phyloP scores from a whole-genome alignment of 2,797 vertebrate species.

The Hafferia zeledoni region DNA sequence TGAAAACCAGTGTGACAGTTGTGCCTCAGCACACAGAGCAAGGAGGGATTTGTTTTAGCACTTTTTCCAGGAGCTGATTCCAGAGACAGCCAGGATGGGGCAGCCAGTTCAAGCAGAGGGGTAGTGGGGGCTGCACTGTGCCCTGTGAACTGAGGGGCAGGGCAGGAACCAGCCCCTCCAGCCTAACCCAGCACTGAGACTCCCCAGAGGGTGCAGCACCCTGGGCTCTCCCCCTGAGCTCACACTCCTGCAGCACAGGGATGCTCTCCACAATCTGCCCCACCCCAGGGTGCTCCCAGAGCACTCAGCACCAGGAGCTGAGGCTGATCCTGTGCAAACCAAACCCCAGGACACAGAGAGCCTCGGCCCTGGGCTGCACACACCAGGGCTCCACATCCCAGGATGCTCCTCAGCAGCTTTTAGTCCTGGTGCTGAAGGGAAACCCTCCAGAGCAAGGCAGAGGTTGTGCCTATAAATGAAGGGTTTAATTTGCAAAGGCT shows the following conservation, averaged over 20 bases:
- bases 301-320: rapidly evolving
- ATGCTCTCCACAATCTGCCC: not conserved
- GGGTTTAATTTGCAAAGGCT: not conserved
- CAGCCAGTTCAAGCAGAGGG: not conserved
- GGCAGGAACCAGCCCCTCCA: not conserved
- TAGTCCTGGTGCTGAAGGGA: not conserved
- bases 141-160: not conserved
- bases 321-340: not conserved
- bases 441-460: conserved; percentile 12
- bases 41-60: not conserved
- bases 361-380: not conserved
- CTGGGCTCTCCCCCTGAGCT: not conserved
- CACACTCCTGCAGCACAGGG: not conserved
- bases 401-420: conserved; percentile 14
- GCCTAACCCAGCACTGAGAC: not conserved
- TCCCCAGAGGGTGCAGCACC: not conserved
- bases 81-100: not conserved
- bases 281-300: rapidly evolving
- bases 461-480: conserved; percentile 11
- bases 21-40: not conserved
- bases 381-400: rapidly evolving
- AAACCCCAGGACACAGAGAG: not conserved
- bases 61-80: not conserved
- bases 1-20: not conserved
- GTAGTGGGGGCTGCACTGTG: not conserved